These are phyloP conservation scores for Nyleta sp. DNA, from an alignment of 2,888 invertebrate genomes.

Conservation along the genomic window DNA sequence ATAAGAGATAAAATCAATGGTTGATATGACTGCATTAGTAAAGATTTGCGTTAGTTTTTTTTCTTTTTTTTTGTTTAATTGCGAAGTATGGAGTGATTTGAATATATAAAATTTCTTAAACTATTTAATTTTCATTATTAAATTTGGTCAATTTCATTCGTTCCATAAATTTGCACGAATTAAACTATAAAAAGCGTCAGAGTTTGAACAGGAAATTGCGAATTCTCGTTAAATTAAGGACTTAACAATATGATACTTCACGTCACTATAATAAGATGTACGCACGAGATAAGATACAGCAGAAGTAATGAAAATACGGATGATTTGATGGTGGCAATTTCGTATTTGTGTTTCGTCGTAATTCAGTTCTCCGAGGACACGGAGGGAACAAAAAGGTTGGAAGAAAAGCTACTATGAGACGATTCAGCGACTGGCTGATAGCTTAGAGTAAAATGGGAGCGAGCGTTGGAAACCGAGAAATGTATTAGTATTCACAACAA, in stretches of 20 bases:
- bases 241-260: conserved; percentile 27
- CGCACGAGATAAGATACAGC: conserved; percentile 51
- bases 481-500: conserved; percentile 78
- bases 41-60: too few relatives aligned
- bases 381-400: conserved; percentile 45
- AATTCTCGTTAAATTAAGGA: conserved; percentile 14
- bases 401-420: conserved; percentile 59
- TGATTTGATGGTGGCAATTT: conserved; percentile 70
- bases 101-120: too few relatives aligned
- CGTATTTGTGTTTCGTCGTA: conserved; percentile 75
- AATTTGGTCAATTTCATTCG: too few relatives aligned
- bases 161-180: too few relatives aligned
- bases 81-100: too few relatives aligned
- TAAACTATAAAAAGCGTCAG: not conserved
- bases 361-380: conserved; percentile 70
- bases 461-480: conserved; percentile 59
- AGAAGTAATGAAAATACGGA: conserved; percentile 76
- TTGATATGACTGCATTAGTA: too few relatives aligned
- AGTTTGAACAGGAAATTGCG: conserved; percentile 1
- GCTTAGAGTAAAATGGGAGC: conserved; percentile 55
- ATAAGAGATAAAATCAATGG: too few relatives aligned
- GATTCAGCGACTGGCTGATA: conserved; percentile 61
- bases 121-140: too few relatives aligned
- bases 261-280: conserved; percentile 36
- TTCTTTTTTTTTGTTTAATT: too few relatives aligned